Evolutionary conservation across 1,140 invertebrate species (phyloP).

Genomic region (Drosophila micromelanica): DNA sequence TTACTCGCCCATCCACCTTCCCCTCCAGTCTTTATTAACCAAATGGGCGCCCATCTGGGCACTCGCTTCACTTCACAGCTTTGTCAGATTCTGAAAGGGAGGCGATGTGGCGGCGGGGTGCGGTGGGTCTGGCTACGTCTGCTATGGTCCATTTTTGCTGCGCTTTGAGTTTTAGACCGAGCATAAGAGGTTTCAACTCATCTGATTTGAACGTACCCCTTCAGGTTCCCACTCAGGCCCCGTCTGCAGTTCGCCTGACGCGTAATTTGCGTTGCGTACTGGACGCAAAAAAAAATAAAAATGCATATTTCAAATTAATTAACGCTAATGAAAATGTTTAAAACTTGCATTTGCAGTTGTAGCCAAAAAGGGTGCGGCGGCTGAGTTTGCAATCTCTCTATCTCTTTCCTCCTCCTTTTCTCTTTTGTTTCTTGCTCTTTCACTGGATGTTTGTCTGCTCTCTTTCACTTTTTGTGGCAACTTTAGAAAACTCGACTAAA

Average conservation of each 20-base stretch:
- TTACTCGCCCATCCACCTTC: slow-evolving; percentile 11
- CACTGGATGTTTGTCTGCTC: slow-evolving; percentile 24
- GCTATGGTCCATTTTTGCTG: slow-evolving; percentile 67
- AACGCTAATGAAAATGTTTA: slow-evolving; percentile 83
- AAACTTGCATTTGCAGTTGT: slow-evolving; percentile 65
- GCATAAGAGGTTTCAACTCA: slow-evolving; percentile 67
- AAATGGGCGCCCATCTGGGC: slow-evolving; percentile 37
- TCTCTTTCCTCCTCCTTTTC: neutral
- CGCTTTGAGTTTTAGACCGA: slow-evolving; percentile 71
- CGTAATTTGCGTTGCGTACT: slow-evolving; percentile 69
- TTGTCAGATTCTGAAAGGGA: slow-evolving; percentile 15
- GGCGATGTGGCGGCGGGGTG: neutral
- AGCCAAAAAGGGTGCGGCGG: neutral
- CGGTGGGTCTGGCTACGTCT: slow-evolving; percentile 3
- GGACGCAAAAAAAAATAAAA: slow-evolving; percentile 48
- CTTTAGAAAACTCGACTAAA: slow-evolving; percentile 38
- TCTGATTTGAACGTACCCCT: slow-evolving; percentile 18
- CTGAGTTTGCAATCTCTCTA: neutral
- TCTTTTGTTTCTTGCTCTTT: neutral
- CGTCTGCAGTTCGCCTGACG: slow-evolving; percentile 6
- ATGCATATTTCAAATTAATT: slow-evolving; percentile 82
- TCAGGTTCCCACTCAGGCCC: neutral
- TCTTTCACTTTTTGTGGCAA: slow-evolving; percentile 28
- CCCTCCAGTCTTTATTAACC: slow-evolving; percentile 5
- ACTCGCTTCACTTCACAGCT: slow-evolving; percentile 50